phyloP scores from a whole-genome alignment of 2,888 invertebrate species.

The Rhodophaea formosa region DNA sequence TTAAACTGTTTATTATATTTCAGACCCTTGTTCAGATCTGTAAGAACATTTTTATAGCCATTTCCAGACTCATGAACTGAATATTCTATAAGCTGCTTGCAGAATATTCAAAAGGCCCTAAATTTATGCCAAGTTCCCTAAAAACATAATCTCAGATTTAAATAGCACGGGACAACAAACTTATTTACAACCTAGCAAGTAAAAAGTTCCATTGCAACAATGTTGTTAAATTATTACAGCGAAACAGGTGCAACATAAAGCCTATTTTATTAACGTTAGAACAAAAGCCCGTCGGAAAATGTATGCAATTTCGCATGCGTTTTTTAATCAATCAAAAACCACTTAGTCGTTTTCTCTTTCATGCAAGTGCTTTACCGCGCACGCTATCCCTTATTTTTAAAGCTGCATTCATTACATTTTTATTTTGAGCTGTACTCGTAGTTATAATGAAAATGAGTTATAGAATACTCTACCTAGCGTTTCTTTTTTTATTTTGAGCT shows the following conservation, averaged over 20 bases:
- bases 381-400: conserved; percentile 3
- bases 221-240: not conserved
- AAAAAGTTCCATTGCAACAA: not conserved
- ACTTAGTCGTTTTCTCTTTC: conserved; percentile 1
- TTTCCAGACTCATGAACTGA: too few species aligned
- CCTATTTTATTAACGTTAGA: not conserved
- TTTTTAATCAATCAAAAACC: conserved; percentile 7
- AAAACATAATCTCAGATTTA: too few species aligned
- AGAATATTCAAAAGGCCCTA: too few species aligned
- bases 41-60: too few species aligned
- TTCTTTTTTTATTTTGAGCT: conserved; percentile 3
- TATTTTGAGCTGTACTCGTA: not conserved
- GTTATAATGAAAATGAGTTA: not conserved
- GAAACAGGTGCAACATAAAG: conserved; percentile 3
- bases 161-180: too few species aligned
- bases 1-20: too few species aligned
- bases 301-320: not conserved
- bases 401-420: not conserved
- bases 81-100: too few species aligned
- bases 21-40: too few species aligned
- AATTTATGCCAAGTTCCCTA: too few species aligned
- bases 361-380: not conserved
- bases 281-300: not conserved
- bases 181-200: too few species aligned
- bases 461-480: not conserved